Evolutionary conservation across 1,140 invertebrate species (phyloP).

Genomic region (Bicyclus anynana): DNA sequence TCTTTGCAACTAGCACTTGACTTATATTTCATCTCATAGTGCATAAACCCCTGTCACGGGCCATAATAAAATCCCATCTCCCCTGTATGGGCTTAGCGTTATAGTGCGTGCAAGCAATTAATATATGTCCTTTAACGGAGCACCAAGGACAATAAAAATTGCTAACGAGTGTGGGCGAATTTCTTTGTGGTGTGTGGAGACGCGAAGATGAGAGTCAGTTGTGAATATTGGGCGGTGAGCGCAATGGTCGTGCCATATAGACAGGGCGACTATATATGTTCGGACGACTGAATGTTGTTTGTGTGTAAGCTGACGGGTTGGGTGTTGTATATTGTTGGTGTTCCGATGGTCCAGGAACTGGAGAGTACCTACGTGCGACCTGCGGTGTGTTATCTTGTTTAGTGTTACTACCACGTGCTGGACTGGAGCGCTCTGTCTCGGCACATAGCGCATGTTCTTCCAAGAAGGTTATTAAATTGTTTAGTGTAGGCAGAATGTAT

Average conservation of each 20-base stretch:
- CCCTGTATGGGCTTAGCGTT: background rate
- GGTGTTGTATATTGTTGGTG: too few species aligned
- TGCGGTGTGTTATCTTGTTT: background rate
- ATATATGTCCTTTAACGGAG: background rate
- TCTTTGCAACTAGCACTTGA: background rate
- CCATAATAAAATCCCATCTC: background rate
- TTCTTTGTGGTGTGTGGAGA: too few species aligned
- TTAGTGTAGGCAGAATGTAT: conserved; percentile 11
- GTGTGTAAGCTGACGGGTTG: too few species aligned
- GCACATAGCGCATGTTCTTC: conserved; percentile 11
- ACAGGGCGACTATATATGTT: background rate
- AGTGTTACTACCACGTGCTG: background rate
- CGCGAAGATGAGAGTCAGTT: too few species aligned
- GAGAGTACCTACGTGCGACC: background rate
- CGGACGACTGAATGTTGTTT: background rate
- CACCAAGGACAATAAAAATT: background rate
- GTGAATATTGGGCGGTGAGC: too few species aligned
- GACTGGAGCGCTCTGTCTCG: conserved; percentile 7
- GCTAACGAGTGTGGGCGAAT: background rate
- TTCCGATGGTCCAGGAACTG: too few species aligned
- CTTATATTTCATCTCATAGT: background rate
- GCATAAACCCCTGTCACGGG: background rate
- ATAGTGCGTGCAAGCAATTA: background rate
- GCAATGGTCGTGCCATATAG: background rate
- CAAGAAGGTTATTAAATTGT: conserved; percentile 12